Evolutionary conservation across 2,888 invertebrate genomes (phyloP).

Genomic region (Branchipolynoe longqiensis): DNA sequence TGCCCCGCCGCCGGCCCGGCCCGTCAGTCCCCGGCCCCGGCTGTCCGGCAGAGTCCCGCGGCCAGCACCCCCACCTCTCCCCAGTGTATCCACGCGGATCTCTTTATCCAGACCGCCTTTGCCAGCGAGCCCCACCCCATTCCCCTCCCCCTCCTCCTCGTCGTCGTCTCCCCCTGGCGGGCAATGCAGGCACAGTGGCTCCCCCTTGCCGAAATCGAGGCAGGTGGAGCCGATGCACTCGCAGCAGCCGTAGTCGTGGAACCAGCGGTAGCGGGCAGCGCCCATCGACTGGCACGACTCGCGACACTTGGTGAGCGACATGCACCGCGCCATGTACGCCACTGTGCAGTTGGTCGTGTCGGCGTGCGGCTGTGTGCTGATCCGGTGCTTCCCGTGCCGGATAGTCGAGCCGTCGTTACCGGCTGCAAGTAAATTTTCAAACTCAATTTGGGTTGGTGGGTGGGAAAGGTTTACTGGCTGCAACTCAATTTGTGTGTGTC

Average conservation of each 20-base stretch:
- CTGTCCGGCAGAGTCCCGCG: background rate
- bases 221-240: constrained; percentile 95
- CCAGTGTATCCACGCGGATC: constrained; percentile 20
- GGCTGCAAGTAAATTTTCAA: constrained; percentile 7
- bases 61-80: background rate
- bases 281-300: constrained; percentile 91
- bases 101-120: background rate
- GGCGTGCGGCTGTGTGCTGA: constrained; percentile 50
- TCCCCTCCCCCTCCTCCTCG: constrained; percentile 56
- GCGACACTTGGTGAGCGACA: constrained; percentile 93
- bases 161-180: constrained; percentile 51
- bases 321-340: constrained; percentile 93
- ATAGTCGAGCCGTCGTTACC: constrained; percentile 34
- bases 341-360: constrained; percentile 91
- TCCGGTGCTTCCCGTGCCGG: constrained; percentile 61
- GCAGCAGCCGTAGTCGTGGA: constrained; percentile 94
- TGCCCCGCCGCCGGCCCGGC: background rate
- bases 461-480: too few relatives aligned
- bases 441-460: too few relatives aligned
- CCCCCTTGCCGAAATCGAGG: constrained; percentile 89
- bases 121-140: background rate
- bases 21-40: background rate
- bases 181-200: constrained; percentile 63
- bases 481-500: too few relatives aligned
- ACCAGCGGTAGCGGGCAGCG: constrained; percentile 92